Percentiles rank a stretch among this genome's conserved stretches.
phyloP scores from a whole-genome alignment of 2,113 vertebrate genomes.

The Pachypanchax playfairii region DNA sequence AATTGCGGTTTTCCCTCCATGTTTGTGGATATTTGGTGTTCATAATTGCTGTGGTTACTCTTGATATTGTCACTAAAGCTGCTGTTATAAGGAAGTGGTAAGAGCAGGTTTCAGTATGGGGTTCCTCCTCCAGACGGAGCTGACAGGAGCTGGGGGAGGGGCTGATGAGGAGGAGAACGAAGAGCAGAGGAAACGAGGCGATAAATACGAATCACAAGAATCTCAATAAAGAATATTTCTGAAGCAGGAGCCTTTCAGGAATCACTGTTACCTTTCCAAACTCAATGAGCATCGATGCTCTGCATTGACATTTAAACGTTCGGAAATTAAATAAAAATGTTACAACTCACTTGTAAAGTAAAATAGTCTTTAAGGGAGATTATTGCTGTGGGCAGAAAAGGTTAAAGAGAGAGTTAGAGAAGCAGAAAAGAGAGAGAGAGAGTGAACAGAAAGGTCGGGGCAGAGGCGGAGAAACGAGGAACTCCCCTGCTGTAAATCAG shows the following conservation, averaged over 20 bases:
- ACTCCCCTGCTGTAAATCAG: slow-evolving; percentile 57
- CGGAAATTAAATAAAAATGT: neutral
- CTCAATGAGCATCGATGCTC: neutral
- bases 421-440: neutral
- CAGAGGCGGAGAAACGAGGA: slow-evolving; percentile 33
- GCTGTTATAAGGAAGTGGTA: slow-evolving; percentile 58
- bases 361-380: slow-evolving; percentile 1
- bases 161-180: slow-evolving; percentile 35
- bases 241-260: neutral
- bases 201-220: slow-evolving; percentile 37
- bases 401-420: slow-evolving; percentile 6
- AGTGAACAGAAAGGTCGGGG: slow-evolving; percentile 15
- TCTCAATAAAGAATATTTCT: neutral
- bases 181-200: slow-evolving; percentile 47
- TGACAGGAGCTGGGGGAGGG: slow-evolving; percentile 36
- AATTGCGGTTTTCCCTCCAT: slow-evolving; percentile 49
- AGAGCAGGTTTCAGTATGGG: slow-evolving; percentile 59
- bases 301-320: neutral
- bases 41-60: slow-evolving; percentile 72
- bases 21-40: slow-evolving; percentile 46
- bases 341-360: neutral
- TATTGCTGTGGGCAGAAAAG: slow-evolving; percentile 1
- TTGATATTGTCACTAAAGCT: slow-evolving; percentile 40
- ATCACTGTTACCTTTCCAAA: too few species aligned
- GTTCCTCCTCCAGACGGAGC: slow-evolving; percentile 41